Percentiles rank a stretch among this genome's conserved stretches.
These are phyloP conservation scores for Zoanthus sansibaricus DNA, from an alignment of 92 coral and sea anemone species.

Conservation along the genomic window DNA sequence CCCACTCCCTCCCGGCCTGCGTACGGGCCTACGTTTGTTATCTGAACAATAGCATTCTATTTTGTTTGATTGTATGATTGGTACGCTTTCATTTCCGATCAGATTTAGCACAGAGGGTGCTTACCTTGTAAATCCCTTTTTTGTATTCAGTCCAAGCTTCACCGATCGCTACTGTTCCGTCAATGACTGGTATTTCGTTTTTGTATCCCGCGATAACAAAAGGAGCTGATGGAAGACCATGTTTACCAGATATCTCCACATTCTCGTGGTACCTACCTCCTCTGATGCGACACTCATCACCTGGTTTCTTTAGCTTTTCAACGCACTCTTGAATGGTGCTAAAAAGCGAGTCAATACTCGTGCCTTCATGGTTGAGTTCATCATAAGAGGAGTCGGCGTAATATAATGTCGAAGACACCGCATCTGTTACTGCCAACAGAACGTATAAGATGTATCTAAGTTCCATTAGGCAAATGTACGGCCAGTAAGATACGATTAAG, in stretches of 20 bases:
- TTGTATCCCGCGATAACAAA: slow-evolving; percentile 74
- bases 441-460: neutral
- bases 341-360: slow-evolving; percentile 17
- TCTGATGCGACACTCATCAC: slow-evolving; percentile 43
- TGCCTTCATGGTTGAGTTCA: neutral
- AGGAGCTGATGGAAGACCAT: slow-evolving; percentile 54
- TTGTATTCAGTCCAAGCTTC: slow-evolving; percentile 47
- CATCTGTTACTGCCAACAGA: neutral
- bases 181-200: slow-evolving; percentile 74
- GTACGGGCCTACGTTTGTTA: too few species aligned
- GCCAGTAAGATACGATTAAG: neutral
- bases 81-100: too few species aligned
- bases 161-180: slow-evolving; percentile 70
- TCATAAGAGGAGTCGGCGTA: slow-evolving; percentile 11
- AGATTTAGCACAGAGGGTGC: neutral
- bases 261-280: slow-evolving; percentile 73
- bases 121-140: slow-evolving; percentile 32
- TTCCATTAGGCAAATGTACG: neutral
- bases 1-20: too few species aligned
- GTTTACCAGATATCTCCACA: slow-evolving; percentile 67
- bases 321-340: slow-evolving; percentile 44
- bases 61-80: too few species aligned
- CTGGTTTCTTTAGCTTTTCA: slow-evolving; percentile 23
- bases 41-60: too few species aligned
- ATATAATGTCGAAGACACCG: slow-evolving; percentile 3